Conservation (phyloP, 2,888 invertebrate genomes). For the Leptarthrus brevirostris region DNA sequence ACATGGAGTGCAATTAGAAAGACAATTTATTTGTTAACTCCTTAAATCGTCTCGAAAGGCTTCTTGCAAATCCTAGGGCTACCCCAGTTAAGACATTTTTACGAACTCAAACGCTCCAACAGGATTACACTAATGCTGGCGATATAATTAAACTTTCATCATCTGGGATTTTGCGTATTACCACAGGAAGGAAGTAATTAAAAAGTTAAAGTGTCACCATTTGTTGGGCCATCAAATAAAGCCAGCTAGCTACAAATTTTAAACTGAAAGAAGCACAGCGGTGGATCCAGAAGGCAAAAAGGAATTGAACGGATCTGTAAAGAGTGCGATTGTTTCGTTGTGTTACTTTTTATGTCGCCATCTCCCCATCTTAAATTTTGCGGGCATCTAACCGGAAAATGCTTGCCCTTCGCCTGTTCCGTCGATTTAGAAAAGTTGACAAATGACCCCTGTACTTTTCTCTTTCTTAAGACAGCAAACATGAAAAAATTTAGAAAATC, state of each 20-base stretch:
- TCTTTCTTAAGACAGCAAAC: too few relatives aligned
- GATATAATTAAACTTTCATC: conserved; percentile 37
- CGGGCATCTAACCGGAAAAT: conserved; percentile 20
- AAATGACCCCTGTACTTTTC: conserved; percentile 6
- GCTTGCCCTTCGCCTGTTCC: conserved; percentile 5
- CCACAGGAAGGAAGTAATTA: conserved; percentile 37
- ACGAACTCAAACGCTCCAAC: conserved; percentile 8
- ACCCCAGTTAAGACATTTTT: too few relatives aligned
- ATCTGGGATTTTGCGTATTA: conserved; percentile 30
- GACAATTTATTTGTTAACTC: too few relatives aligned
- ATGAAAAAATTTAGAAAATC: neutral
- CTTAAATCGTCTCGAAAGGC: too few relatives aligned
- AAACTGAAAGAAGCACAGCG: neutral
- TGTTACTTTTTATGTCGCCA: conserved; percentile 11
- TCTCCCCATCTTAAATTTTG: neutral
- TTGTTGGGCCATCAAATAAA: conserved; percentile 35
- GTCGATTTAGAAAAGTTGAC: conserved; percentile 1
- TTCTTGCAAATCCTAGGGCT: too few relatives aligned
- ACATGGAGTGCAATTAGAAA: too few relatives aligned
- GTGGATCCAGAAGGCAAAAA: neutral
- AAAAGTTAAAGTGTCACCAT: conserved; percentile 37
- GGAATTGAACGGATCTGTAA: conserved; percentile 17
- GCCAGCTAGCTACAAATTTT: conserved; percentile 8
- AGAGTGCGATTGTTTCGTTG: conserved; percentile 1
- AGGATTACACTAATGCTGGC: conserved; percentile 26